Conservation (phyloP, 2,888 invertebrate genomes). For the Leucophora obtusa region DNA sequence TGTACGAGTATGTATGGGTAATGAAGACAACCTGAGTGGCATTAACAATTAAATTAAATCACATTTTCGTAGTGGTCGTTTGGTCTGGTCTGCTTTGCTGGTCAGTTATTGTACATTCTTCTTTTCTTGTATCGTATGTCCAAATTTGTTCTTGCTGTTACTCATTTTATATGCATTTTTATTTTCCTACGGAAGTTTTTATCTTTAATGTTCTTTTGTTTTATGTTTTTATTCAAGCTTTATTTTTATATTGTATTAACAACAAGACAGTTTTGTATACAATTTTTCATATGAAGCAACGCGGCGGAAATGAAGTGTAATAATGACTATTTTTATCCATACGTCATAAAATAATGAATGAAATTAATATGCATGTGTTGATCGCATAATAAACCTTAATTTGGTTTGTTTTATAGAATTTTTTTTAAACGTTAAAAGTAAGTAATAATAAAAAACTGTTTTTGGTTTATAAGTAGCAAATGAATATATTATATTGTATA, state of each 20-base stretch:
- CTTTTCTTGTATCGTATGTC: background rate
- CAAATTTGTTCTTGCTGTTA: background rate
- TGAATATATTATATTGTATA: too few species aligned
- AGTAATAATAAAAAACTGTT: background rate
- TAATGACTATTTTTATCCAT: conserved; percentile 45
- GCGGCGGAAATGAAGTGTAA: conserved; percentile 55
- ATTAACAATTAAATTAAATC: conserved; percentile 60
- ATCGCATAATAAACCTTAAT: conserved; percentile 50
- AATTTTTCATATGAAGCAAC: conserved; percentile 3
- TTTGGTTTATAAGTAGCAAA: background rate
- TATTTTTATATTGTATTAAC: too few species aligned
- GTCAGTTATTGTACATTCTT: conserved; percentile 1
- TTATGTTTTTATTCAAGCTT: background rate
- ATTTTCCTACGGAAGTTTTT: conserved; percentile 40
- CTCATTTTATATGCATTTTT: background rate
- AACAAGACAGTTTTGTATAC: background rate
- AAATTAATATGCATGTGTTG: conserved; percentile 55
- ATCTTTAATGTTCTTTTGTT: conserved; percentile 10
- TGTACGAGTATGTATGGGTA: background rate
- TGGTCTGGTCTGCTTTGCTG: conserved; percentile 13
- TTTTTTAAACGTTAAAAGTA: background rate
- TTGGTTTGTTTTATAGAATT: conserved; percentile 30
- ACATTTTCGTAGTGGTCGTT: conserved; percentile 20
- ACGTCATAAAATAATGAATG: conserved; percentile 42
- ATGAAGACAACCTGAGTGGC: conserved; percentile 52